Evolutionary conservation across 35 echinoderm and acorn worm genomes (phyloP).

Genomic region (Apostichopus japonicus): DNA sequence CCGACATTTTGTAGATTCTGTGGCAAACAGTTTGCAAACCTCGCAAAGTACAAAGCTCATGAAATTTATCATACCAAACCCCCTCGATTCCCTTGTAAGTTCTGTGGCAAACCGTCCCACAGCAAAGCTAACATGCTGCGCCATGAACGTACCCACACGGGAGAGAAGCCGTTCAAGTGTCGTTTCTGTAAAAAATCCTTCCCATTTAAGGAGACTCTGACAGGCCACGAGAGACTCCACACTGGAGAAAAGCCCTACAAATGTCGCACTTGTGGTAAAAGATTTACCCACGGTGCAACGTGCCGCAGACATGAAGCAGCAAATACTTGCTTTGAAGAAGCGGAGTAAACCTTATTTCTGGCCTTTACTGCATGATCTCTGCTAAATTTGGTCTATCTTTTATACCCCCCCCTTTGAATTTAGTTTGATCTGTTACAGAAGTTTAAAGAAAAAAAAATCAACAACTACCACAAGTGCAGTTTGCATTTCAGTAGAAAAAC

Average conservation of each 20-base stretch:
- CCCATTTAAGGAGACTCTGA: not conserved
- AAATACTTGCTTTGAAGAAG: not conserved
- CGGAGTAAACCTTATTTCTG: too few species aligned
- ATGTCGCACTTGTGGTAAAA: not conserved
- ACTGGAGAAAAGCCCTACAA: slow-evolving; percentile 17
- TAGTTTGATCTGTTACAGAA: too few species aligned
- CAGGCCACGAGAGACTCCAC: not conserved
- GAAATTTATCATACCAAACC: not conserved
- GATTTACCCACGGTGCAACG: not conserved
- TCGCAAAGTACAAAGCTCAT: slow-evolving; percentile 14
- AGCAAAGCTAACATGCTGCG: slow-evolving; percentile 23
- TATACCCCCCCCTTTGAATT: too few species aligned
- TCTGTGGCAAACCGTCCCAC: not conserved
- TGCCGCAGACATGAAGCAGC: not conserved
- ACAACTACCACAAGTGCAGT: too few species aligned
- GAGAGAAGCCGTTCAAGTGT: slow-evolving; percentile 59
- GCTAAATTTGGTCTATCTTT: too few species aligned
- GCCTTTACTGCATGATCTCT: too few species aligned
- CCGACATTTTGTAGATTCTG: not conserved
- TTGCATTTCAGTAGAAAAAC: too few species aligned
- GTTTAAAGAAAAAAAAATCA: too few species aligned
- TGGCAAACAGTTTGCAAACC: slow-evolving; percentile 3
- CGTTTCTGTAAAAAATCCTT: slow-evolving; percentile 22
- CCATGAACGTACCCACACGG: slow-evolving; percentile 43
- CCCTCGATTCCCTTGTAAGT: not conserved